Conservation (phyloP, 2,113 vertebrate species). For the Podarcis raffonei region DNA sequence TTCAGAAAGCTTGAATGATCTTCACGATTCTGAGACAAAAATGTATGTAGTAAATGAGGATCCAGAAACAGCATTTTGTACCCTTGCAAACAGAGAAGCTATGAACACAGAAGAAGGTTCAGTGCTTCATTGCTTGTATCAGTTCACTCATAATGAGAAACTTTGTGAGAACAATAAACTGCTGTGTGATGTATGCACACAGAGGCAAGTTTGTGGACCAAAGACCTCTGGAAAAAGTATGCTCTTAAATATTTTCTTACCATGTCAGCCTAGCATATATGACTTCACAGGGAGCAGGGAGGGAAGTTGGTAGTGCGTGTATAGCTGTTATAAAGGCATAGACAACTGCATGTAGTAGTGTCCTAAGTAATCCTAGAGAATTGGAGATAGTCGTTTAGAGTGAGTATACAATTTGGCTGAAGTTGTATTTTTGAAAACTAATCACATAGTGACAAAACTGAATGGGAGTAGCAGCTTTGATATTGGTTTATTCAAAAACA, state of each 20-base stretch:
- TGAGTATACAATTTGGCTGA: neutral
- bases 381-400: neutral
- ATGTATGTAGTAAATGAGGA: slow-evolving; percentile 82
- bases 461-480: neutral
- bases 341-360: neutral
- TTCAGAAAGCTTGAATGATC: slow-evolving; percentile 52
- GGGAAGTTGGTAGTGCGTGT: neutral
- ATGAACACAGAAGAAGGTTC: slow-evolving; percentile 83
- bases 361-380: neutral
- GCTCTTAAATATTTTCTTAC: slow-evolving; percentile 15
- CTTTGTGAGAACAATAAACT: slow-evolving; percentile 90
- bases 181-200: slow-evolving; percentile 89
- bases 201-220: slow-evolving; percentile 69
- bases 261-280: neutral
- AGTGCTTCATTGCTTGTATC: slow-evolving; percentile 86
- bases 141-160: slow-evolving; percentile 92
- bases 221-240: slow-evolving; percentile 76
- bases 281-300: neutral
- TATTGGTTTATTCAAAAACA: neutral
- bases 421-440: neutral
- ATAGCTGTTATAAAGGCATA: neutral
- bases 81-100: slow-evolving; percentile 80
- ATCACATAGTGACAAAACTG: neutral
- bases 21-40: slow-evolving; percentile 59
- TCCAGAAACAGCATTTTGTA: slow-evolving; percentile 86